phyloP scores from a whole-genome alignment of 2,113 vertebrate species.

The Oreochromis aureus region DNA sequence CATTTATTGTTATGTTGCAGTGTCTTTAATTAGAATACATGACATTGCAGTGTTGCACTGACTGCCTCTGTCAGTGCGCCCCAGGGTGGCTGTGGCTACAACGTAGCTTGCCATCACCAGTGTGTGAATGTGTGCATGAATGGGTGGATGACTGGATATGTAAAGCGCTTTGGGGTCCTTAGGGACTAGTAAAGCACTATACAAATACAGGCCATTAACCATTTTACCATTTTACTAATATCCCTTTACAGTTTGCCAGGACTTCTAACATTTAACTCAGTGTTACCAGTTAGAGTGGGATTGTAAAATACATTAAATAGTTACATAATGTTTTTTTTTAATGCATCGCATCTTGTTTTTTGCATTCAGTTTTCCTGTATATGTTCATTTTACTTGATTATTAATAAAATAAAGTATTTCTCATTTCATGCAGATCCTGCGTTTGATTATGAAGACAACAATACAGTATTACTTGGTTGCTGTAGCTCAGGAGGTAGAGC shows the following conservation, averaged over 20 bases:
- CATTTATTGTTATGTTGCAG: not conserved
- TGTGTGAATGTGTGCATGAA: too few relatives aligned
- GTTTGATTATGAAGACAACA: not conserved
- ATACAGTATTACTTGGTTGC: too few relatives aligned
- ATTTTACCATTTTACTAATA: not conserved
- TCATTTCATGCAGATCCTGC: not conserved
- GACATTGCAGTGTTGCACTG: not conserved
- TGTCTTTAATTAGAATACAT: accelerated
- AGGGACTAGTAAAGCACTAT: too few relatives aligned
- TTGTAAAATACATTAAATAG: not conserved
- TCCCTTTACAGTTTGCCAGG: not conserved
- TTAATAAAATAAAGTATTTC: not conserved
- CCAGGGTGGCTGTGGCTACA: too few relatives aligned
- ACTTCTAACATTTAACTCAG: not conserved
- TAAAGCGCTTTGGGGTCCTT: too few relatives aligned
- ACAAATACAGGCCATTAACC: too few relatives aligned
- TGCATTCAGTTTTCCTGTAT: not conserved
- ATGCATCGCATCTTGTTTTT: accelerated
- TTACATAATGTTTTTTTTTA: not conserved
- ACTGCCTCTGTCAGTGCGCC: too few relatives aligned
- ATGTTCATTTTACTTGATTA: not conserved
- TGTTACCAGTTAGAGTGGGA: not conserved
- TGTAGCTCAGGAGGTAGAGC: too few relatives aligned
- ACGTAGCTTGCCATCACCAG: too few relatives aligned
- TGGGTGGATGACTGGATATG: too few relatives aligned